Base-by-base conservation (phyloP, 2,888 invertebrate genomes). In the Galeopsomyia nigrocyanea region DNA sequence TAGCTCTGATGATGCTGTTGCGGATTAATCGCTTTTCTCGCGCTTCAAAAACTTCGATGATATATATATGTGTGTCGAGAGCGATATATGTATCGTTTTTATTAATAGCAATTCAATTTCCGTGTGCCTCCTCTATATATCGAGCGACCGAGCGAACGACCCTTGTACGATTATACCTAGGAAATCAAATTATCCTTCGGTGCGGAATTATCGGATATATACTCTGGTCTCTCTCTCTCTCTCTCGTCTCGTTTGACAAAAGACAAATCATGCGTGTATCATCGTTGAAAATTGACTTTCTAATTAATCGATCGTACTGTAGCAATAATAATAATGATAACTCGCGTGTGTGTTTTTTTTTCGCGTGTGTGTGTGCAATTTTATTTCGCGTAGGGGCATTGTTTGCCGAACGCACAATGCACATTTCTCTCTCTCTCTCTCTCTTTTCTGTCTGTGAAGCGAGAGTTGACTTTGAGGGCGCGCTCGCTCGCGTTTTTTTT, bases 31-130 rank as follows among this genome's bases (percentile, higher is more conserved):
- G 31, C n/a, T 31, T 31, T 75, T 63, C 46, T 62, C 67, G 61
- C 68, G n/a, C n/a, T n/a, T n/a, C n/a, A n/a, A n/a, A n/a, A n/a
- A n/a, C n/a, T n/a, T n/a, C n/a, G n/a, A n/a, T n/a, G n/a, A n/a
- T n/a, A n/a, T n/a, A n/a, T n/a, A n/a, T n/a, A n/a, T n/a, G n/a
- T n/a, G n/a, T n/a, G n/a, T n/a, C n/a, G 65, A 50, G 31, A 75
- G 75, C 79, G 78, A 82, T n/a, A n/a, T n/a, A n/a, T n/a, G n/a
- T 82, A 81, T 78, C 77, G 80, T 82, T 82, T 81, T 82, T 82
- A 82, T 82, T 81, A 80, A 81, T 81, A 82, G 81, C 81, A 82
- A 82, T 84, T 83, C 81, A 83, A 84, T 83, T 82, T 82, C 78
- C 79, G 68, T 77, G 77, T n/a, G n/a, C n/a, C n/a, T n/a, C n/a